These are phyloP conservation scores for Mantis religiosa DNA, from an alignment of 2,888 invertebrate genomes.

Conservation along the genomic window DNA sequence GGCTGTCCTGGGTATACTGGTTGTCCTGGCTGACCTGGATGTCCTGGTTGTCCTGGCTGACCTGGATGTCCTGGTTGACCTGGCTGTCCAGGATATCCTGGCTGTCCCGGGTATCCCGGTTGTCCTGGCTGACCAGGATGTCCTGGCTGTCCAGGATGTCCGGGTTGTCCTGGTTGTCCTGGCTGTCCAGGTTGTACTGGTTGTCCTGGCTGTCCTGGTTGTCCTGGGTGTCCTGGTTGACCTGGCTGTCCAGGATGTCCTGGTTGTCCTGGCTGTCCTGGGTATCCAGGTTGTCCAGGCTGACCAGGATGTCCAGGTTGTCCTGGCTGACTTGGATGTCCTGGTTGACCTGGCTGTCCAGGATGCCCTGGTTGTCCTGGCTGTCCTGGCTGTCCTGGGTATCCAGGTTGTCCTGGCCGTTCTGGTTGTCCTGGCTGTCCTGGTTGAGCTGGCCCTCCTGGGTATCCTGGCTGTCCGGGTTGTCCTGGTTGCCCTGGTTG, in stretches of 20 bases:
- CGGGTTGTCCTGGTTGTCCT: constrained; percentile 26
- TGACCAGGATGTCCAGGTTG: constrained; percentile 28
- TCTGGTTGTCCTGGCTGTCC: neutral
- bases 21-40: constrained; percentile 2
- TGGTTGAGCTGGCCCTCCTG: neutral
- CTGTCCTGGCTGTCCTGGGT: constrained; percentile 18
- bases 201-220: constrained; percentile 26
- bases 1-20: constrained; percentile 21
- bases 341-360: constrained; percentile 30
- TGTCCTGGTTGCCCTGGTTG: neutral
- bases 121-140: too few species aligned
- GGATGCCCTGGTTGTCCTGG: constrained; percentile 21
- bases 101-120: constrained; percentile 25
- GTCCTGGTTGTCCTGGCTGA: constrained; percentile 7
- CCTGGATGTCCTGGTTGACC: too few species aligned
- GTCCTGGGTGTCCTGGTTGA: constrained; percentile 12
- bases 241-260: constrained; percentile 13
- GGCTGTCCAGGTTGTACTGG: constrained; percentile 23
- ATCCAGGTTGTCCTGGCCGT: neutral
- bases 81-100: neutral
- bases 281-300: constrained; percentile 34
- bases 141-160: neutral
- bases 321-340: constrained; percentile 18
- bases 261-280: constrained; percentile 15
- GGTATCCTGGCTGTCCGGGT: neutral